Conservation (phyloP, 2,797 vertebrate species). For the Anabas testudineus region DNA sequence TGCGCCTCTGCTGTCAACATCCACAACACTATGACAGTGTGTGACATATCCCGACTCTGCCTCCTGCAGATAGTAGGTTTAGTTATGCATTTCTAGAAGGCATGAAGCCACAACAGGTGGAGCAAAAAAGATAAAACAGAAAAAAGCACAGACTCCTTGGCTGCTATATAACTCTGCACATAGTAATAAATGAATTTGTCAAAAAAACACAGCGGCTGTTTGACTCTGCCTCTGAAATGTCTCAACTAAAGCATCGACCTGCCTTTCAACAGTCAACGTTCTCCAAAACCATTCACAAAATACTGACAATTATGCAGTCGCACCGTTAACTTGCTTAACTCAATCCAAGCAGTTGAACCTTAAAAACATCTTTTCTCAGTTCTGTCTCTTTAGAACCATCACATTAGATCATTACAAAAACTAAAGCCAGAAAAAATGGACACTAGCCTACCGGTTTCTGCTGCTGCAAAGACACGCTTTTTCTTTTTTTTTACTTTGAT, state of each 20-base stretch:
- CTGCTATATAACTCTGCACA: not conserved
- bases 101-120: not conserved
- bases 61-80: not conserved
- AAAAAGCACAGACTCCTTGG: not conserved
- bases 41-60: constrained; percentile 9
- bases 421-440: constrained; percentile 51
- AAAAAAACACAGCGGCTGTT: not conserved
- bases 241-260: constrained; percentile 1
- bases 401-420: constrained; percentile 50
- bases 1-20: constrained; percentile 18
- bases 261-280: constrained; percentile 5
- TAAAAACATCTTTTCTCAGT: not conserved
- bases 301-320: constrained; percentile 30
- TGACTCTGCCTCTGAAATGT: constrained; percentile 27
- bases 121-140: not conserved
- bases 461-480: constrained; percentile 59
- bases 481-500: constrained; percentile 80
- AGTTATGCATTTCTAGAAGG: constrained; percentile 16
- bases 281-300: constrained; percentile 24
- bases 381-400: constrained; percentile 37
- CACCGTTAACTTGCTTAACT: constrained; percentile 32
- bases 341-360: constrained; percentile 36
- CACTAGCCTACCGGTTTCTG: constrained; percentile 42
- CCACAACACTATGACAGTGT: constrained; percentile 4
- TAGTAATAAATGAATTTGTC: not conserved